A percentile compares a stretch with the other conserved stretches of the same genome.
Conservation (phyloP, 2,113 vertebrate species). For the Trinectes maculatus region DNA sequence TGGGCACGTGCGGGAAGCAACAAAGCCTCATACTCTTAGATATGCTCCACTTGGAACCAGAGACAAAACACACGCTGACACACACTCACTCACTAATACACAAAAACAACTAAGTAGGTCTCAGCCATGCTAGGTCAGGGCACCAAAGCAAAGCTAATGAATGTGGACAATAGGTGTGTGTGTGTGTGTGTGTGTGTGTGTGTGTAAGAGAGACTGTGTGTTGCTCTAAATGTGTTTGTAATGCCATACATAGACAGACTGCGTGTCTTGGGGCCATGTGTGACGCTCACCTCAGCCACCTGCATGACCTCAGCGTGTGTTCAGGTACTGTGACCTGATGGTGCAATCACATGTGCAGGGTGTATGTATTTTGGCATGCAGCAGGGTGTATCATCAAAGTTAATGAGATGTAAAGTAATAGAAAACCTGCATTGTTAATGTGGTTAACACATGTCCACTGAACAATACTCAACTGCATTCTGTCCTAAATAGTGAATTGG, state of each 20-base stretch:
- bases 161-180: constrained; percentile 63
- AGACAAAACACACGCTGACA: constrained; percentile 15
- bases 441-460: constrained; percentile 1
- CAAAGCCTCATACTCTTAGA: constrained; percentile 39
- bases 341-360: background rate
- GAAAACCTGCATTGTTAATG: background rate
- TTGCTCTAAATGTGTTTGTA: constrained; percentile 10
- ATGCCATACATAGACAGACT: constrained; percentile 34
- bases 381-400: background rate
- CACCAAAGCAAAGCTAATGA: constrained; percentile 67
- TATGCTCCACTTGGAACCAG: constrained; percentile 43
- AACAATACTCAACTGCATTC: background rate
- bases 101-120: constrained; percentile 57
- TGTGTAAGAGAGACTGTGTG: constrained; percentile 18
- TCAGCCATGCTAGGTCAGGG: constrained; percentile 52
- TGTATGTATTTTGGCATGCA: background rate
- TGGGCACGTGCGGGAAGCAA: constrained; percentile 36
- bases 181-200: constrained; percentile 6
- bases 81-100: background rate
- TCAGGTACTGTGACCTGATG: constrained; percentile 14
- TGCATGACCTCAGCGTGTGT: constrained; percentile 48
- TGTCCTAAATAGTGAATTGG: constrained; percentile 25
- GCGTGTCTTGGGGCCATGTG: constrained; percentile 17
- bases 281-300: constrained; percentile 56
- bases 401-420: background rate